Conservation (phyloP, 2,888 invertebrate species). For the Orthosia incerta region DNA sequence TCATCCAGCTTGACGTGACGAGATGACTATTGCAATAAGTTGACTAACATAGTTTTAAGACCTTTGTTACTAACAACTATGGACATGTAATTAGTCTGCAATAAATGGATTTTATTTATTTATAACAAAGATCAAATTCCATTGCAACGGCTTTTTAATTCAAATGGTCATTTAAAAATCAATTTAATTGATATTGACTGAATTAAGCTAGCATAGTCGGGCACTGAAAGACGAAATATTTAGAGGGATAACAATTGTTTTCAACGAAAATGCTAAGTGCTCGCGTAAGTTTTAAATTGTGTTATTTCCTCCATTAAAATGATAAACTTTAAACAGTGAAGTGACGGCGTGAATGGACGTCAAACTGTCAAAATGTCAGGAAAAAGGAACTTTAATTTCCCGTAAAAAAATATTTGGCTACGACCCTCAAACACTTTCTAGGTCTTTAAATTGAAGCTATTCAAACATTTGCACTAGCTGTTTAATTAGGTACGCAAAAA, state of each 20-base stretch:
- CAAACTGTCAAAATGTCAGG: slow-evolving; percentile 33
- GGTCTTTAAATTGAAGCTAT: slow-evolving; percentile 9
- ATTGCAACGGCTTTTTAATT: too few relatives aligned
- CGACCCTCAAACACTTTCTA: background rate
- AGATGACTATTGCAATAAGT: too few relatives aligned
- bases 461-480: slow-evolving; percentile 5
- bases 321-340: slow-evolving; percentile 7
- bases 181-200: too few relatives aligned
- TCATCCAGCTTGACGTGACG: too few relatives aligned
- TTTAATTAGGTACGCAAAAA: slow-evolving; percentile 22
- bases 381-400: slow-evolving; percentile 27
- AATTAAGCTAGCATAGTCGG: too few relatives aligned
- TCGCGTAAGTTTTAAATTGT: background rate
- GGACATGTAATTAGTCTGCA: too few relatives aligned
- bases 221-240: background rate
- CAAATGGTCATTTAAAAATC: too few relatives aligned
- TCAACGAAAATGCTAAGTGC: too few relatives aligned
- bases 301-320: slow-evolving; percentile 16
- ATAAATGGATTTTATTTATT: too few relatives aligned
- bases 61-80: too few relatives aligned
- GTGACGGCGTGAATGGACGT: background rate
- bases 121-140: background rate
- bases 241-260: background rate
- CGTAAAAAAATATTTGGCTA: slow-evolving; percentile 2
- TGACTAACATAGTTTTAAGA: too few relatives aligned